These are phyloP conservation scores for Dicaeum eximium DNA, from an alignment of 2,113 vertebrate species.

Conservation along the genomic window DNA sequence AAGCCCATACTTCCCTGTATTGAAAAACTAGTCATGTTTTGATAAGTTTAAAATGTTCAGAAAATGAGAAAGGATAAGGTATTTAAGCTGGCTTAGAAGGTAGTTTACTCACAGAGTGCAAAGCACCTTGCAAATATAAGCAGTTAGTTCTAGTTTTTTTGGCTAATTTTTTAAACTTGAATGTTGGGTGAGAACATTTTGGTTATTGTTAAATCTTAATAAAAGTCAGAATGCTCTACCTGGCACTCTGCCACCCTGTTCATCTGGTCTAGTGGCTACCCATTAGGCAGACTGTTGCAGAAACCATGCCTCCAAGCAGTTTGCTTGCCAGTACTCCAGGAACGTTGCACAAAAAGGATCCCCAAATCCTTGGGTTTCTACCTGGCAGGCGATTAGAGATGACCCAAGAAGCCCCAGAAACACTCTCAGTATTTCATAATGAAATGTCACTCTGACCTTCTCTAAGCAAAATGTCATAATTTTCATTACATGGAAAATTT, in stretches of 20 bases:
- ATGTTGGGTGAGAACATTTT: background rate
- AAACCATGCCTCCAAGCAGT: background rate
- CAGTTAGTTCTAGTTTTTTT: background rate
- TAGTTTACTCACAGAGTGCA: background rate
- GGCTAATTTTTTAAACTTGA: background rate
- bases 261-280: background rate
- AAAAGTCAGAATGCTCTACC: background rate
- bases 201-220: background rate
- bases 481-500: conserved; percentile 61
- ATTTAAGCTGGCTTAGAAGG: background rate
- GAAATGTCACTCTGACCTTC: conserved; percentile 67
- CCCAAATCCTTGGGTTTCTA: background rate
- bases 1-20: background rate
- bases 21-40: background rate
- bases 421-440: conserved; percentile 10
- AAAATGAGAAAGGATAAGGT: background rate
- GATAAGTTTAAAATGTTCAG: background rate
- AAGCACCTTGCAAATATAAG: background rate
- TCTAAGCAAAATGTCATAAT: conserved; percentile 58
- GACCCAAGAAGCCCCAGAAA: conserved; percentile 39
- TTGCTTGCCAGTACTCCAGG: background rate
- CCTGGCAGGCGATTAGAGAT: background rate
- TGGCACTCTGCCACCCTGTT: background rate
- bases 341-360: accelerated
- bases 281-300: background rate